Evolutionary conservation across 1,140 invertebrate species (phyloP).

Genomic region (Lasioglossum albipes): DNA sequence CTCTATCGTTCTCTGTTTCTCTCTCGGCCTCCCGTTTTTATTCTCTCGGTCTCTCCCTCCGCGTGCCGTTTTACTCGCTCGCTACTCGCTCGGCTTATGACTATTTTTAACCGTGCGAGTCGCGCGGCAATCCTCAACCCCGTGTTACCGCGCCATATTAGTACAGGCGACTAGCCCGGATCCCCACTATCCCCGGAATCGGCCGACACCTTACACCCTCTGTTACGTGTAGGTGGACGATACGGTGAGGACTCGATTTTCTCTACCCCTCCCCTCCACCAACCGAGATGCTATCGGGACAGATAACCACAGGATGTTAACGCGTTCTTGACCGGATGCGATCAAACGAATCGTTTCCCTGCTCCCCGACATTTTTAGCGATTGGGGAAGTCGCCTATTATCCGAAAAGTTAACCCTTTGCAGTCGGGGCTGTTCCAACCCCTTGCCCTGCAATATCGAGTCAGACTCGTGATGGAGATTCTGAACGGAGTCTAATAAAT

Average conservation of each 20-base stretch:
- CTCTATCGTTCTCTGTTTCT: neutral
- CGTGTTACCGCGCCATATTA: slow-evolving; percentile 79
- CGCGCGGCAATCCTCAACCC: slow-evolving; percentile 76
- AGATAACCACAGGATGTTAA: neutral
- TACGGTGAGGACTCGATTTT: slow-evolving; percentile 14
- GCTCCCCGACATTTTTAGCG: too few species aligned
- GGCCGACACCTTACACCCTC: slow-evolving; percentile 78
- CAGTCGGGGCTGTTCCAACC: too few species aligned
- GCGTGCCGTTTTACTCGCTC: slow-evolving; percentile 65
- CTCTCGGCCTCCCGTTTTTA: slow-evolving; percentile 36
- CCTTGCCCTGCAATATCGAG: too few species aligned
- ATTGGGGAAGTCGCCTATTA: too few species aligned
- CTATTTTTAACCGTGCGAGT: slow-evolving; percentile 78
- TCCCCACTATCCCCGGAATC: slow-evolving; percentile 78
- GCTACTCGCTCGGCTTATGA: slow-evolving; percentile 73
- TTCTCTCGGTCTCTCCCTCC: slow-evolving; percentile 35
- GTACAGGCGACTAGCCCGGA: slow-evolving; percentile 76
- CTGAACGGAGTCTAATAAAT: too few species aligned
- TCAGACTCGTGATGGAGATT: too few species aligned
- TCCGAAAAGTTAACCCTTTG: too few species aligned
- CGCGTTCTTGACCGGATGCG: too few species aligned
- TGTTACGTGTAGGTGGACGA: slow-evolving; percentile 67
- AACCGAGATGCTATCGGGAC: neutral
- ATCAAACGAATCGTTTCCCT: too few species aligned
- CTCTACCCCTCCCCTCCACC: neutral